Evolutionary conservation across 2,888 invertebrate genomes (phyloP), one percentile per base, ranked within the genome.

Genomic region (Yponomeuta evonymella): DNA sequence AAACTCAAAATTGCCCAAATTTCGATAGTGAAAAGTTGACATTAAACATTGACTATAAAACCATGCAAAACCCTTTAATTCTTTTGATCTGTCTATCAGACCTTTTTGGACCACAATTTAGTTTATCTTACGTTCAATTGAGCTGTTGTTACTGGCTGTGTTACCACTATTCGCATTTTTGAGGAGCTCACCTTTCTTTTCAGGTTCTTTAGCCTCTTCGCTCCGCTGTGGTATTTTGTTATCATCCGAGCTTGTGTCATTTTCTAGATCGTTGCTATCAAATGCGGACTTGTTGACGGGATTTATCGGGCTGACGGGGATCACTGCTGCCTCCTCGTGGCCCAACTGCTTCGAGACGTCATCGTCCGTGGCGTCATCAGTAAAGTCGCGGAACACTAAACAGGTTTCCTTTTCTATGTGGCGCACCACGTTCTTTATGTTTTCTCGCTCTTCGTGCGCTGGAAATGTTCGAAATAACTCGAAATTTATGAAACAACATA

Each of bases 391-490:
- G 72, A 91, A 91, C 74, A 81, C 75, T 64, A 91, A 77, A 72
- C 91, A 91, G 0, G 91, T 90, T 74, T 90, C 90, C 71, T 85
- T 85, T 79, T 88, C 83, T 73, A 92, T 86, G 73, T 91, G 90
- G 48, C 76, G 74, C 12, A 92, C 81, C 0, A 90, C 91, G 23
- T 88, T 81, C 15, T 79, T 76, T 6, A 92, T 87, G 67, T 91
- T 90, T 75, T 87, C 86, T 73, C 74, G 81, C 79, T 92, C 91
- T 79, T 92, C 91, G 51, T 78, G 71, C 69, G 89, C 91, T 91
- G 75, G 8, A 43, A 43, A 43, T 1, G 8, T 43, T 43, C 43
- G 8, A 43, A 43, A 43, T 43, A 43, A 43, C 1, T 43, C 23
- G 23, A 23, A 23, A 23, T 23, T 23, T 23, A 23, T 23, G 23